Base-by-base conservation (phyloP, 2,888 invertebrate genomes). In the Prenolepis imparis region DNA sequence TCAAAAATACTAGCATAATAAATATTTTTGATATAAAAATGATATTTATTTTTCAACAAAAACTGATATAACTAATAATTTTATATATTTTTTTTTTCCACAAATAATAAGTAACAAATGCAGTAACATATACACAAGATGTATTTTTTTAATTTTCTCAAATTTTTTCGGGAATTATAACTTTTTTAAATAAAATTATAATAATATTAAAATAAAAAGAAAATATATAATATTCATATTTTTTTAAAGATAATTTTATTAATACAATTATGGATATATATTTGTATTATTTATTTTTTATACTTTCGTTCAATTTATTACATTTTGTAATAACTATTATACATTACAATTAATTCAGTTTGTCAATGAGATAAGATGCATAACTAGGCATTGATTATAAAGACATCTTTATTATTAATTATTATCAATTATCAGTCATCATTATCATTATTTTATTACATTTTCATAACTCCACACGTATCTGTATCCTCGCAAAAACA, bases 311-410 rank as follows among this genome's bases (percentile, higher is more conserved):
- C 11, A 59, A 36, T 80, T 59, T 44, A 67, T 57, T 57, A 41
- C 12, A 9, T 44, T 39, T 55, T n/a, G 5, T 28, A 52, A 67
- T 77, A 77, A 80, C n/a, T n/a, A n/a, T 80, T 32, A 70, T 12
- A 41, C 41, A 77, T 55, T 66, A 44, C 52, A 28, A 21, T 12
- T 8, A 52, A 52, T n/a, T 52, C n/a, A 52, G n/a, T 52, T n/a
- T n/a, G 39, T 0, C 32, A 8, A 48, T 11, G 11, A 28, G 21
- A 78, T 44, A n/a, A 55, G 55, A 59, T 57, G 28, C 6, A 3
- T 59, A 21, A 39, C 11, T 21, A 15, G 24, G 12, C 15, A 64
- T 67, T 32, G 55, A 3, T n/a, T 48, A 41, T 32, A 18, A 41
- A 8, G 11, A 15, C 24, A 41, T 52, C 21, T 52, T 68, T 52